phyloP scores from a whole-genome alignment of 2,113 vertebrate genomes.

The Aix galericulata region DNA sequence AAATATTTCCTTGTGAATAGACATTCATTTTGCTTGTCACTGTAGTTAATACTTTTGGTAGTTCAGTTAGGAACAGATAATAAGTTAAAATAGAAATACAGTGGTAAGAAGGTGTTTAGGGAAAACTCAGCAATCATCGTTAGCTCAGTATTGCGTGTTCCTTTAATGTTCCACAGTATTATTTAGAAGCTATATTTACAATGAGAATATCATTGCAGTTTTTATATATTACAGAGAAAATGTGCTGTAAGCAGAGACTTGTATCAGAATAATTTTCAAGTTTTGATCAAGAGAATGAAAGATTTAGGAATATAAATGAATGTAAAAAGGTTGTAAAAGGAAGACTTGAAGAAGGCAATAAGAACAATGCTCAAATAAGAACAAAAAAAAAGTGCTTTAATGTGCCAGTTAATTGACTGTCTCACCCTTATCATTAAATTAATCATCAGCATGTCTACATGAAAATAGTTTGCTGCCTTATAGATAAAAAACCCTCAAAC shows the following conservation, averaged over 20 bases:
- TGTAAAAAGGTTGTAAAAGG: neutral
- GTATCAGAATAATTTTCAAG: neutral
- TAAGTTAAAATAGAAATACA: neutral
- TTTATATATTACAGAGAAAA: neutral
- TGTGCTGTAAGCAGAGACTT: accelerated
- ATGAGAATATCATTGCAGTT: neutral
- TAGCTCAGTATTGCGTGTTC: neutral
- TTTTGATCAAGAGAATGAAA: neutral
- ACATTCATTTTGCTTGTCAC: slow-evolving; percentile 22
- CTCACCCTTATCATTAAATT: neutral
- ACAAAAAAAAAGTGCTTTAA: neutral
- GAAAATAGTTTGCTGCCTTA: neutral
- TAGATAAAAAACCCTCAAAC: neutral
- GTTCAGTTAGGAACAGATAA: slow-evolving; percentile 1
- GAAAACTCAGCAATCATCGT: neutral
- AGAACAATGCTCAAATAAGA: neutral
- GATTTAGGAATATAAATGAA: neutral
- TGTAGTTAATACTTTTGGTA: slow-evolving; percentile 35
- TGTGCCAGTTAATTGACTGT: neutral
- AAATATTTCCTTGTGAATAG: slow-evolving; percentile 14
- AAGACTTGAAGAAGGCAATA: neutral
- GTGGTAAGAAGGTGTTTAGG: neutral
- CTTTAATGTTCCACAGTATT: neutral
- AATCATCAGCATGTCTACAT: neutral
- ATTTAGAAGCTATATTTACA: neutral